Evolutionary conservation across 2,113 vertebrate species (phyloP).

Genomic region (Rattus rattus): DNA sequence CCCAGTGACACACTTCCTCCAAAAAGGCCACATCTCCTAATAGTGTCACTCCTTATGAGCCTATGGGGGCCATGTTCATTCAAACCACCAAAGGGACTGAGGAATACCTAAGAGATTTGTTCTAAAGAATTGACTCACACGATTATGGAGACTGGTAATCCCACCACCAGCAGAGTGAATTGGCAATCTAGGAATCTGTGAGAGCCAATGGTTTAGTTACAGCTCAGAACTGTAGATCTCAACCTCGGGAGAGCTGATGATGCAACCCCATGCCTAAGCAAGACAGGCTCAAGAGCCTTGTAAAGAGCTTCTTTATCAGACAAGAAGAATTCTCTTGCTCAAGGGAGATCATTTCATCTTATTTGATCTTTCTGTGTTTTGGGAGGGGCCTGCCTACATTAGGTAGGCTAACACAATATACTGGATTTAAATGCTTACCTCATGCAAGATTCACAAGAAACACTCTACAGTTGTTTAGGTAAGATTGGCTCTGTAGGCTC

Average conservation of each 20-base stretch:
- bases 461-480: not conserved
- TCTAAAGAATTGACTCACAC: not conserved
- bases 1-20: not conserved
- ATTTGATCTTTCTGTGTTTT: not conserved
- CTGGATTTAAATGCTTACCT: not conserved
- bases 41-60: not conserved
- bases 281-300: not conserved
- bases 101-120: not conserved
- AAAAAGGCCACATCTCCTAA: not conserved
- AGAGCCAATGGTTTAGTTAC: not conserved
- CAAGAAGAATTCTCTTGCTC: not conserved
- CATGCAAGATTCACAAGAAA: not conserved
- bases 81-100: not conserved
- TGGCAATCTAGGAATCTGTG: not conserved
- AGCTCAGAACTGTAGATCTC: not conserved
- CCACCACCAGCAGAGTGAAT: not conserved
- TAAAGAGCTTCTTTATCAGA: not conserved
- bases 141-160: not conserved
- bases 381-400: not conserved
- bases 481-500: not conserved
- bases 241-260: not conserved
- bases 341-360: not conserved
- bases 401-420: not conserved
- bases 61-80: not conserved
- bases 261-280: not conserved